Percentiles rank a stretch among this genome's conserved stretches.
phyloP scores from a whole-genome alignment of 2,888 invertebrate genomes.

The Drosophila birchii region DNA sequence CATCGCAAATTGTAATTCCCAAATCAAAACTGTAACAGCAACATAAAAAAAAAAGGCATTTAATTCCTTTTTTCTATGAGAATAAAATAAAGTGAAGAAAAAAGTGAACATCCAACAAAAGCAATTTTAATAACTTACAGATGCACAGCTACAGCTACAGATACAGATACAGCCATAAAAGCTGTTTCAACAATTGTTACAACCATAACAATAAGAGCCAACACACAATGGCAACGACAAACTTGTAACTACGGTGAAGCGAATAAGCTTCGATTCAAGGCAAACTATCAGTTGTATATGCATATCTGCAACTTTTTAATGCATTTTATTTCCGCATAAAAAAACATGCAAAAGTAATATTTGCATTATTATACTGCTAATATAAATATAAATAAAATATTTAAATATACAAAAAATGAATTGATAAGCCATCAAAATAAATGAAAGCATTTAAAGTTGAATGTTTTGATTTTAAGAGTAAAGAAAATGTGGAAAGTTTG shows the following conservation, averaged over 20 bases:
- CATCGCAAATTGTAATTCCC: neutral
- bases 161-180: conserved; percentile 8
- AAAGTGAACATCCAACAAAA: neutral
- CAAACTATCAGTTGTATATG: neutral
- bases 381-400: neutral
- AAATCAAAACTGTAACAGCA: conserved; percentile 3
- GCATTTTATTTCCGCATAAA: neutral
- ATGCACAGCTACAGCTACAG: neutral
- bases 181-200: conserved; percentile 26
- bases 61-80: neutral
- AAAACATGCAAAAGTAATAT: neutral
- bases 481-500: neutral
- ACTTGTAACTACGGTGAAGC: conserved; percentile 2
- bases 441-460: neutral
- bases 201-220: conserved; percentile 17
- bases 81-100: neutral
- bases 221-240: conserved; percentile 5
- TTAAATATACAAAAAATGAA: no score
- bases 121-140: conserved; percentile 26
- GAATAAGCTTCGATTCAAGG: conserved; percentile 6
- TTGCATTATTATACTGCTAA: neutral
- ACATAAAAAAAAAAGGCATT: conserved; percentile 5
- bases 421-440: neutral
- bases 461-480: neutral
- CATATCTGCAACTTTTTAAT: conserved; percentile 13